These are phyloP conservation scores for Nothoprocta perdicaria DNA, from an alignment of 2,113 vertebrate genomes.

Conservation along the genomic window DNA sequence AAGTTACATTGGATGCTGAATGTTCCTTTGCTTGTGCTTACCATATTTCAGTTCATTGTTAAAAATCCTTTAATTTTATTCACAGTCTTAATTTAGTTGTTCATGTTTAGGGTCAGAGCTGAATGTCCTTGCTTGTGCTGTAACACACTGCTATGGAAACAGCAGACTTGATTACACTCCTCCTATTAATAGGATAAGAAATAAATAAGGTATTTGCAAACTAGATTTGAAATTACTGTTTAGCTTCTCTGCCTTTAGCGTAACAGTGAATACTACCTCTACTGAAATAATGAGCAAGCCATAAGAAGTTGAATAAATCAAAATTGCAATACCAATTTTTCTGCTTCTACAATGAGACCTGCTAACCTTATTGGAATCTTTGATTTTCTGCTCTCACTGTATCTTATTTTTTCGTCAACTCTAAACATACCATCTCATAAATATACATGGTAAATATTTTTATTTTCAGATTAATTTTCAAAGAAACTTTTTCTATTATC, in stretches of 20 bases:
- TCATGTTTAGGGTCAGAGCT: background rate
- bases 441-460: background rate
- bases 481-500: background rate
- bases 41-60: background rate
- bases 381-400: background rate
- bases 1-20: background rate
- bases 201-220: background rate
- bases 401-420: background rate
- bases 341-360: background rate
- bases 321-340: background rate
- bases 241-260: background rate
- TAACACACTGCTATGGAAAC: background rate
- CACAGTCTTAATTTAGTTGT: background rate
- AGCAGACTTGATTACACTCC: background rate
- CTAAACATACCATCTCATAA: background rate
- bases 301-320: background rate
- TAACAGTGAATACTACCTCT: background rate
- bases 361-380: background rate
- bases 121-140: background rate
- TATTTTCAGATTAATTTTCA: background rate
- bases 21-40: background rate
- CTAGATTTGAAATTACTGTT: background rate
- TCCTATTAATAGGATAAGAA: background rate
- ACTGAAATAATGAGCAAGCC: background rate
- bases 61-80: background rate